These are phyloP conservation scores for Dryoscopus gambensis DNA, from an alignment of 2,113 vertebrate genomes.

Conservation along the genomic window DNA sequence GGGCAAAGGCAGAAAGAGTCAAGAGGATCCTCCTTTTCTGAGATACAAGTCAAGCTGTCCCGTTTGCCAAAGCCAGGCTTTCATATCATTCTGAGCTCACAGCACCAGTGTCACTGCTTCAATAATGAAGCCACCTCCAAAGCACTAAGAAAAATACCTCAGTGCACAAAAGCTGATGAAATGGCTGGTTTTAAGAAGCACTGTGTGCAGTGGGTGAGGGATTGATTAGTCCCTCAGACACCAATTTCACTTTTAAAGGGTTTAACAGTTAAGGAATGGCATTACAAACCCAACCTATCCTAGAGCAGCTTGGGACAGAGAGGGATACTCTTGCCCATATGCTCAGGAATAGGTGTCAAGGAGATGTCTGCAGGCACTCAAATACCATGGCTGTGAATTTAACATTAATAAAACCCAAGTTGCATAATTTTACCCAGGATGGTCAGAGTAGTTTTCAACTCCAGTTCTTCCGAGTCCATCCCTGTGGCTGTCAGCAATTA, in stretches of 20 bases:
- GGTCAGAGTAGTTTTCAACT: neutral
- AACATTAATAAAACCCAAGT: neutral
- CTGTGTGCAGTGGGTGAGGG: neutral
- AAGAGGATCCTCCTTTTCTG: neutral
- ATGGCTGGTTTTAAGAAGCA: neutral
- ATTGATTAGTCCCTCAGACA: neutral
- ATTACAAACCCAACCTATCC: neutral
- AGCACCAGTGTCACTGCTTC: neutral
- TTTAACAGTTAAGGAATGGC: neutral
- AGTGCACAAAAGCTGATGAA: neutral
- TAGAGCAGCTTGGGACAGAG: neutral
- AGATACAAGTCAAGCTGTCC: neutral
- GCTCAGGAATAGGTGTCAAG: neutral
- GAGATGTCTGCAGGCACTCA: neutral
- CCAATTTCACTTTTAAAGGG: neutral
- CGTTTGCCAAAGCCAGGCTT: neutral
- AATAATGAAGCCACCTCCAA: neutral
- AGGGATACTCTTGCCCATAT: neutral
- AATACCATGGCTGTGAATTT: neutral
- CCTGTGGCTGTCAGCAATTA: neutral
- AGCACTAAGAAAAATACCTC: neutral
- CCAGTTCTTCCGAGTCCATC: neutral
- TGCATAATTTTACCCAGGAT: neutral
- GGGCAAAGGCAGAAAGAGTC: neutral
- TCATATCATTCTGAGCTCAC: neutral